phyloP scores from a whole-genome alignment of 1,140 invertebrate genomes.

The Littorina saxatilis region DNA sequence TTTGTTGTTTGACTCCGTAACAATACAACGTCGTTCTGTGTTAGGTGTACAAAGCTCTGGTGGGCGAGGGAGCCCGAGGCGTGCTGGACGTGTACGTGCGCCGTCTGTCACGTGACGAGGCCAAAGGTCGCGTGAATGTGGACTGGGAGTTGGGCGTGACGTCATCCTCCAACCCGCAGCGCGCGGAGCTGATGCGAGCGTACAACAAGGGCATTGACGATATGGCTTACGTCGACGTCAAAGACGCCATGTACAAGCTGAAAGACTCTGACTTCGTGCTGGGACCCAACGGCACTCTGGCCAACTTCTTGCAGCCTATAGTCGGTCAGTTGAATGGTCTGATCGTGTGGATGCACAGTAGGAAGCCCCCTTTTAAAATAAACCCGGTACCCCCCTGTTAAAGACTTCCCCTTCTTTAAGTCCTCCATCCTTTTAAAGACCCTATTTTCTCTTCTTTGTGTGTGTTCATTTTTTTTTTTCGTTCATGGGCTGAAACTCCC shows the following conservation, averaged over 20 bases:
- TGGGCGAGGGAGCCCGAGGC: constrained; percentile 14
- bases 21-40: too few relatives aligned
- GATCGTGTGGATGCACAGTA: too few relatives aligned
- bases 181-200: constrained; percentile 27
- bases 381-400: too few relatives aligned
- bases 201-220: constrained; percentile 38
- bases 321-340: constrained; percentile 27
- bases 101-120: constrained; percentile 1
- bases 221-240: constrained; percentile 25
- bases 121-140: background rate
- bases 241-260: constrained; percentile 33
- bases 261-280: constrained; percentile 23
- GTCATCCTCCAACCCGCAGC: constrained; percentile 29
- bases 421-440: too few relatives aligned
- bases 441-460: too few relatives aligned
- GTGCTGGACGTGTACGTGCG: constrained; percentile 25
- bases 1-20: too few relatives aligned
- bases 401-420: too few relatives aligned
- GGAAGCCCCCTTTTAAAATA: too few relatives aligned
- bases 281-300: constrained; percentile 36
- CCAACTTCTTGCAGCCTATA: constrained; percentile 34
- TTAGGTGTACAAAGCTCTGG: constrained; percentile 19
- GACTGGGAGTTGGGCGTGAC: constrained; percentile 39
- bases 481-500: too few relatives aligned
- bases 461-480: too few relatives aligned